A percentile compares a stretch with the other conserved stretches of the same genome.
phyloP scores from a whole-genome alignment of 2,888 invertebrate genomes.

The Syritta pipiens region DNA sequence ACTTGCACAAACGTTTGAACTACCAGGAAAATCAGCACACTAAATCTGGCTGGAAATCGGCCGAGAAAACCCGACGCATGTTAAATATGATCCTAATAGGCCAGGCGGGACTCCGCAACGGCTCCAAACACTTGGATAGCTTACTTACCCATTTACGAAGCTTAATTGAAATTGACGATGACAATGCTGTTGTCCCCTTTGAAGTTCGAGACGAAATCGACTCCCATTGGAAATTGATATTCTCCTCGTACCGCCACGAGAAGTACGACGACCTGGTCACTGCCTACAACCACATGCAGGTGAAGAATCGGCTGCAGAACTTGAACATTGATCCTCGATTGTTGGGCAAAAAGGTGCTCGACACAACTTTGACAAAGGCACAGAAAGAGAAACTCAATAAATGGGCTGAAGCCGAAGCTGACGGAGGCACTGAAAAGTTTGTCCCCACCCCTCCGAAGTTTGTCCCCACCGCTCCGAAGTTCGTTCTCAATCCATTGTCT shows the following conservation, averaged over 20 bases:
- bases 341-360: conserved; percentile 71
- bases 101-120: conserved; percentile 82
- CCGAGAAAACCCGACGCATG: conserved; percentile 80
- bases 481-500: conserved; percentile 50
- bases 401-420: not conserved
- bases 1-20: conserved; percentile 79
- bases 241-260: conserved; percentile 78
- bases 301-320: conserved; percentile 73
- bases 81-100: conserved; percentile 83
- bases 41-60: conserved; percentile 78
- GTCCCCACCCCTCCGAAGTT: conserved; percentile 18
- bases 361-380: conserved; percentile 64
- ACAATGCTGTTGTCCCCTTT: conserved; percentile 75
- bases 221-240: conserved; percentile 81
- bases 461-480: conserved; percentile 31
- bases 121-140: conserved; percentile 79
- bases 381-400: conserved; percentile 71
- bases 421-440: not conserved
- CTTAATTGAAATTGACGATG: conserved; percentile 72
- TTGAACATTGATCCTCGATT: conserved; percentile 74
- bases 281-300: conserved; percentile 72
- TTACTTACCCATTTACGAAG: conserved; percentile 76
- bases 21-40: conserved; percentile 80
- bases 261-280: conserved; percentile 75
- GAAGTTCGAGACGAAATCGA: conserved; percentile 80